phyloP scores from a whole-genome alignment of 2,113 vertebrate genomes.

The Empidonax alnorum region DNA sequence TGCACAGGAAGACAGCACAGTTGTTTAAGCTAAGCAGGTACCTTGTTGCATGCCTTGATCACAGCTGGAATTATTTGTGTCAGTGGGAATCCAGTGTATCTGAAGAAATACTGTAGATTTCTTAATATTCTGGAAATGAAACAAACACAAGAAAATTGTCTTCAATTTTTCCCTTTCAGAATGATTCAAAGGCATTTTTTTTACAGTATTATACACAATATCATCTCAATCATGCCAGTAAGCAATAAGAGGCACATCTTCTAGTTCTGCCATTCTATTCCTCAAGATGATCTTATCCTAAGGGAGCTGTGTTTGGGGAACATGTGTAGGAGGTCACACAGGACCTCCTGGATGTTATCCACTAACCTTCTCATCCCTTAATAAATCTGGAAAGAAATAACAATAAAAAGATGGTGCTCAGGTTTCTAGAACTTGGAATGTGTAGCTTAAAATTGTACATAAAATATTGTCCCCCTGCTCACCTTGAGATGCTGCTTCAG shows the following conservation, averaged over 20 bases:
- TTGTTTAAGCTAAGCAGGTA: background rate
- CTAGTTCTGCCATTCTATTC: background rate
- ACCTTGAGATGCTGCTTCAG: background rate
- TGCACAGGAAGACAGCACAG: background rate
- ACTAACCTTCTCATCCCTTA: background rate
- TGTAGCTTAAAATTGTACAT: background rate
- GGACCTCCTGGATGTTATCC: background rate
- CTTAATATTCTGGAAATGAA: background rate
- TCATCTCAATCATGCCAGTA: background rate
- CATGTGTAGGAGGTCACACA: accelerated
- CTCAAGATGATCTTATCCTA: background rate
- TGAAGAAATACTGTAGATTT: background rate
- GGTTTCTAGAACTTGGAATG: background rate
- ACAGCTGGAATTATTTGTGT: background rate
- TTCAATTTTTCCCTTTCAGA: background rate
- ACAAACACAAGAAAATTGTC: background rate
- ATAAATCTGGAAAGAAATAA: background rate
- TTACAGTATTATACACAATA: background rate
- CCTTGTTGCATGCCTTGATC: background rate
- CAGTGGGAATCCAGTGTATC: background rate
- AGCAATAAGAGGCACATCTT: background rate
- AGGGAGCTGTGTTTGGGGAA: background rate
- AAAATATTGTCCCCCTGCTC: background rate
- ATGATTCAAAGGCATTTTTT: background rate
- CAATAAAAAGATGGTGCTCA: background rate